Percentiles rank a stretch among this genome's conserved stretches.
Conservation (phyloP, 2,888 invertebrate species). For the Polydrusus tereticollis region DNA sequence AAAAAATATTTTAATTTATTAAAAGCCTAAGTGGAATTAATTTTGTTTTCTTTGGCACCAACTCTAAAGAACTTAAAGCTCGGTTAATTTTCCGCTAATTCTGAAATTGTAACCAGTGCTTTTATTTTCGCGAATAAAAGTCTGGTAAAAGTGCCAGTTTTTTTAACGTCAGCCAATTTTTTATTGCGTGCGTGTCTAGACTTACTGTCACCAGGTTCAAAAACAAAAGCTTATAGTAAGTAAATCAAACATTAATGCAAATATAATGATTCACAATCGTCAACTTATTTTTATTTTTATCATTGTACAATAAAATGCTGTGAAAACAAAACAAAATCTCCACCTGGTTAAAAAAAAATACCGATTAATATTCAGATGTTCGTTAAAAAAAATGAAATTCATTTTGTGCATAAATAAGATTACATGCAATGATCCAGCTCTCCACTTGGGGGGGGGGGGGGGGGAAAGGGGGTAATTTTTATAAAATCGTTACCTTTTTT, state of each 20-base stretch:
- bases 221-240: not conserved
- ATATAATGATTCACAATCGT: slow-evolving; percentile 1
- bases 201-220: slow-evolving; percentile 5
- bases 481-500: too few species aligned
- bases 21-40: slow-evolving; percentile 11
- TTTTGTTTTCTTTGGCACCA: slow-evolving; percentile 10
- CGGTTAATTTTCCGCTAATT: not conserved
- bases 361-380: too few species aligned
- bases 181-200: slow-evolving; percentile 24
- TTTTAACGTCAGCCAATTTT: slow-evolving; percentile 21
- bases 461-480: too few species aligned
- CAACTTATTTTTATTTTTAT: not conserved
- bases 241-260: slow-evolving; percentile 7
- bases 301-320: not conserved
- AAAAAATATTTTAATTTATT: not conserved
- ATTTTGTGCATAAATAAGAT: too few species aligned
- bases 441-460: too few species aligned
- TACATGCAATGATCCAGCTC: too few species aligned
- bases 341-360: not conserved
- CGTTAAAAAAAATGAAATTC: too few species aligned
- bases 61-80: slow-evolving; percentile 1
- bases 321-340: not conserved
- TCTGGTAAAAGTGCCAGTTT: slow-evolving; percentile 32
- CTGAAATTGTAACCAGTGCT: not conserved
- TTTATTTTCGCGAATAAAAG: slow-evolving; percentile 24